Conservation (phyloP, 2,888 invertebrate species). For the Noctuana brunneofusca region DNA sequence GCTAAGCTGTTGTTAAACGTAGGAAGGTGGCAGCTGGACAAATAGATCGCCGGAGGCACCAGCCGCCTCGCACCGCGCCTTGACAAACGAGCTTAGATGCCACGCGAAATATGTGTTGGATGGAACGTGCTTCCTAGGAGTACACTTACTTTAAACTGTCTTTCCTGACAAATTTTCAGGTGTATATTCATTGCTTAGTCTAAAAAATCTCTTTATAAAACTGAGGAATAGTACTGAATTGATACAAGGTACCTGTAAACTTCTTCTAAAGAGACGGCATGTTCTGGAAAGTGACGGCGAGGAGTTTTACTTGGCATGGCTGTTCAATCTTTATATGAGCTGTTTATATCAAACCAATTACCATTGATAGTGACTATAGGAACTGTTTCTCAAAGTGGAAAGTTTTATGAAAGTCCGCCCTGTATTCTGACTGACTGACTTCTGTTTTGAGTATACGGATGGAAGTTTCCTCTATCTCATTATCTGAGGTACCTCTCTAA, state of each 20-base stretch:
- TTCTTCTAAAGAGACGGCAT: no score
- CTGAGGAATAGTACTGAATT: neutral
- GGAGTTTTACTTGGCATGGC: no score
- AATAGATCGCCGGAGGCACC: constrained; percentile 67
- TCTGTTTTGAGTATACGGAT: no score
- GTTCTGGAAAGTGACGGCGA: no score
- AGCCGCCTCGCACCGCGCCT: constrained; percentile 42
- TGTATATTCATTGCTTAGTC: neutral
- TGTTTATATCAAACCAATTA: no score
- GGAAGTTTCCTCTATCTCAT: no score
- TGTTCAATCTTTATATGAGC: no score
- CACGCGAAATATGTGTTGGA: constrained; percentile 29
- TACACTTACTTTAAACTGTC: constrained; percentile 16
- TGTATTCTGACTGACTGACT: no score
- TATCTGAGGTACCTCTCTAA: no score
- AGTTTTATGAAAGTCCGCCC: no score
- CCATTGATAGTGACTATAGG: no score
- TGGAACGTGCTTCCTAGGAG: constrained; percentile 19
- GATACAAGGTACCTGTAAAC: neutral
- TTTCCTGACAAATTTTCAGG: neutral
- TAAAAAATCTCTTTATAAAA: neutral
- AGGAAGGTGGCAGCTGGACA: constrained; percentile 74
- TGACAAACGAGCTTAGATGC: constrained; percentile 34
- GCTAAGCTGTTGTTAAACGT: constrained; percentile 75
- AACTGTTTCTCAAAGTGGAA: no score